These are phyloP conservation scores for Cygnus atratus DNA, from an alignment of 2,113 vertebrate genomes.

Conservation along the genomic window DNA sequence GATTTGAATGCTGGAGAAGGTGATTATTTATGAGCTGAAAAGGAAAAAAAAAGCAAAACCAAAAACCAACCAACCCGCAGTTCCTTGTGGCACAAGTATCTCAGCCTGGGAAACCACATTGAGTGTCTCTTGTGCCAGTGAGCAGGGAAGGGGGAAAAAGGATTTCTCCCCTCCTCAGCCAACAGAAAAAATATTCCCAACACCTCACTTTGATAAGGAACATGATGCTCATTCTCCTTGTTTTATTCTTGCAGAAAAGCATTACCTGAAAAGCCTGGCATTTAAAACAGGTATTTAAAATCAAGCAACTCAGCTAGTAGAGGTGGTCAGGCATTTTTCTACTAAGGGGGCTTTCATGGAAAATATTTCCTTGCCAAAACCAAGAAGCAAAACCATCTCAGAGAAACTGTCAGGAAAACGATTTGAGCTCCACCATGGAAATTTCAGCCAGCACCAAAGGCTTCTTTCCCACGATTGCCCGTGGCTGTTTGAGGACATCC, in stretches of 20 bases:
- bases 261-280: neutral
- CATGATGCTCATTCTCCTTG: neutral
- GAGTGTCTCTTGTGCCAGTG: no score
- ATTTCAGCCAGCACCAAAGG: neutral
- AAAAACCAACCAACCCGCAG: neutral
- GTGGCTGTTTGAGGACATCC: neutral
- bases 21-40: neutral
- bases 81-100: neutral
- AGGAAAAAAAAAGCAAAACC: neutral
- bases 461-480: neutral
- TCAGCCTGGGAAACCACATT: neutral
- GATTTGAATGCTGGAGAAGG: neutral
- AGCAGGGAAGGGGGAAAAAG: neutral
- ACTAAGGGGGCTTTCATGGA: neutral
- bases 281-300: neutral
- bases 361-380: neutral
- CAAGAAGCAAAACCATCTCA: neutral
- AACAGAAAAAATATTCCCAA: neutral
- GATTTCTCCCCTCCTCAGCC: neutral
- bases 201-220: neutral
- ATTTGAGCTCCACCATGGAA: neutral
- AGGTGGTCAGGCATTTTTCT: neutral
- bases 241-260: no score
- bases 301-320: neutral
- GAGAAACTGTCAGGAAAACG: neutral